Evolutionary conservation across 1,140 invertebrate species (phyloP).

Genomic region (Phenacoccus solenopsis): DNA sequence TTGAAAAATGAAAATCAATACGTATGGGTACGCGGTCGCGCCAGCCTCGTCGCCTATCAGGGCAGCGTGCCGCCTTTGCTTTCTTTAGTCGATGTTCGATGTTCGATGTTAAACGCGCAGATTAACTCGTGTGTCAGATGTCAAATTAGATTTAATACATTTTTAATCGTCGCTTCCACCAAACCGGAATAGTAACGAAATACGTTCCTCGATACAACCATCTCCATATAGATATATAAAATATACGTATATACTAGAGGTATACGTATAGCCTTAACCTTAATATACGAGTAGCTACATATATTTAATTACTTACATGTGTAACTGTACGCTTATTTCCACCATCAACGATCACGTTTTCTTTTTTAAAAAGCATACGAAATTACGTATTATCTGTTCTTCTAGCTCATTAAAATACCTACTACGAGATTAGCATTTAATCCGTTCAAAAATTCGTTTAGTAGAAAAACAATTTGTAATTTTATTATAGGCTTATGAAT

Average conservation of each 20-base stretch:
- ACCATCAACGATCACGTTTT: too few species aligned
- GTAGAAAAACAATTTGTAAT: background rate
- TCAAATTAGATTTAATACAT: background rate
- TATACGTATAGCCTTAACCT: too few species aligned
- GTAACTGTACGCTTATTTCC: too few species aligned
- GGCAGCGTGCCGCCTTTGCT: too few species aligned
- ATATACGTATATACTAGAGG: too few species aligned
- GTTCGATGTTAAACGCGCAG: background rate
- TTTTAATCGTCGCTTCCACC: background rate
- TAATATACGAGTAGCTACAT: too few species aligned
- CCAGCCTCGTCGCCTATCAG: background rate
- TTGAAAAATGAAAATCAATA: too few species aligned
- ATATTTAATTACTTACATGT: too few species aligned
- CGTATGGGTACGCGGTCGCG: background rate
- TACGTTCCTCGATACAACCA: too few species aligned
- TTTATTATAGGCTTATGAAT: background rate
- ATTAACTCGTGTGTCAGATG: background rate
- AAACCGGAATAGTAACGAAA: background rate
- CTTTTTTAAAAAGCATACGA: too few species aligned
- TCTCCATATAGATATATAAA: too few species aligned
- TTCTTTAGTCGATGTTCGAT: too few species aligned
- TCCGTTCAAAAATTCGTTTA: background rate
- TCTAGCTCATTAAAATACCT: background rate
- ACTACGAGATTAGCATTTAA: background rate
- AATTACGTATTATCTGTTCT: background rate